Evolutionary conservation across 1,140 invertebrate species (phyloP), one percentile per base, ranked within the genome.

Genomic region (Trissolcus basalis): DNA sequence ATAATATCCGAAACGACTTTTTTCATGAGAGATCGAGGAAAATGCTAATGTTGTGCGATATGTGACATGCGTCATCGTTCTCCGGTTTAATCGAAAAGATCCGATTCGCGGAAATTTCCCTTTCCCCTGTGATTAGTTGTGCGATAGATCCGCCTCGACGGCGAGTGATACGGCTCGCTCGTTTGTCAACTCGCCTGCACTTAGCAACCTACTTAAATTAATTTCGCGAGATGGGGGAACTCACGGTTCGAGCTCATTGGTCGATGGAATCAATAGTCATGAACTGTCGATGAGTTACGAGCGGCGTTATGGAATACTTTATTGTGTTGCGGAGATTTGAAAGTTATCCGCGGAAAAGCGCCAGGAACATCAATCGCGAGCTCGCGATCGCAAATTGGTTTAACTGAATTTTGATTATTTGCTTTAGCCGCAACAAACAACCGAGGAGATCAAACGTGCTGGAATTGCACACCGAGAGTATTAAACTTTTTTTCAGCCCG

Each of bases 191-290:
- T 61, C 71, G 58, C 43, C 51, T 78, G 63, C 61, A 78, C 44
- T 78, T 75, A 68, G 71, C 65, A 78, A 78, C 77, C 77, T 78
- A 78, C 71, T 78, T 78, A 75, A 50, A 58, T 56, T 61, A 67
- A 58, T 78, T 74, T 74, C 49, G 71, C 77, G 58, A 78, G 72
- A 65, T 56, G 71, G 68, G 60, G 77, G 71, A 75, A 72, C 59
- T 63, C 71, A 16, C 54, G 33, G 49, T 43, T 39, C 44, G 13
- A 45, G 61, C 61, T 55, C 49, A 77, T 77, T 77, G 73, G 71
- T 64, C 63, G 61, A 55, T 61, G 16, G 50, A 58, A 69, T 60
- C 70, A 71, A 74, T 74, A 64, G 63, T 51, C 65, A 58, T 67
- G 49, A 58, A 61, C 65, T 49, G 43, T 11, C 19, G 56, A 10